Percentiles rank a stretch among this genome's conserved stretches.
These are phyloP conservation scores for Tanaodytes sp. DNA, from an alignment of 2,888 invertebrate genomes.

Conservation along the genomic window DNA sequence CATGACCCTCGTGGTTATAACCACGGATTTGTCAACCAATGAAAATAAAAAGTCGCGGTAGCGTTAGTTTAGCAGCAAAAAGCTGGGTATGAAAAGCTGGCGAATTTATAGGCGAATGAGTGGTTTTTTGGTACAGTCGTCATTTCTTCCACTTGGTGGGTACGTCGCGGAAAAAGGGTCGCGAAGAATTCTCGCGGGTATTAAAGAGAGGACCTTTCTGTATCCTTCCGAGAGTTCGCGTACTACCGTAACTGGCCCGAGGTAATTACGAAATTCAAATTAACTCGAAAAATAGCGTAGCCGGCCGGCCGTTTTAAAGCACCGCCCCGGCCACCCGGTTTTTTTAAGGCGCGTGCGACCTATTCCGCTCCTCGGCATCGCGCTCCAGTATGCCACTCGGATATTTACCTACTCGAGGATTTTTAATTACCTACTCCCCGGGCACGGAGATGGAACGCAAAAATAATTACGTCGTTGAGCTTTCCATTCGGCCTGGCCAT, in stretches of 20 bases:
- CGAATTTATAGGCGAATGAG: slow-evolving; percentile 36
- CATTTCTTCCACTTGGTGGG: slow-evolving; percentile 51
- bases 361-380: slow-evolving; percentile 64
- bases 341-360: slow-evolving; percentile 67
- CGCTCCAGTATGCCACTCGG: slow-evolving; percentile 66
- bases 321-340: slow-evolving; percentile 62
- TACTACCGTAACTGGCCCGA: slow-evolving; percentile 63
- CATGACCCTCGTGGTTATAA: slow-evolving; percentile 12
- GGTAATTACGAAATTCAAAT: slow-evolving; percentile 73
- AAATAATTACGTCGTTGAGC: slow-evolving; percentile 60
- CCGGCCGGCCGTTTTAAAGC: slow-evolving; percentile 68
- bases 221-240: slow-evolving; percentile 64
- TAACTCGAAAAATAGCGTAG: slow-evolving; percentile 72
- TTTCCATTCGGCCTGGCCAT: slow-evolving; percentile 56
- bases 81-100: slow-evolving; percentile 30
- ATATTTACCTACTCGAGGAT: slow-evolving; percentile 72
- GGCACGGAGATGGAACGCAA: slow-evolving; percentile 50
- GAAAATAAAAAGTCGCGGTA: slow-evolving; percentile 1
- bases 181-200: slow-evolving; percentile 67
- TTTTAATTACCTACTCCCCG: slow-evolving; percentile 70
- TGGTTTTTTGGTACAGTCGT: slow-evolving; percentile 42
- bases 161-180: slow-evolving; percentile 54
- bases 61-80: slow-evolving; percentile 23
- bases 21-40: slow-evolving; percentile 7
- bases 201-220: slow-evolving; percentile 68